Conservation (phyloP, 2,113 vertebrate species). For the Puma concolor region DNA sequence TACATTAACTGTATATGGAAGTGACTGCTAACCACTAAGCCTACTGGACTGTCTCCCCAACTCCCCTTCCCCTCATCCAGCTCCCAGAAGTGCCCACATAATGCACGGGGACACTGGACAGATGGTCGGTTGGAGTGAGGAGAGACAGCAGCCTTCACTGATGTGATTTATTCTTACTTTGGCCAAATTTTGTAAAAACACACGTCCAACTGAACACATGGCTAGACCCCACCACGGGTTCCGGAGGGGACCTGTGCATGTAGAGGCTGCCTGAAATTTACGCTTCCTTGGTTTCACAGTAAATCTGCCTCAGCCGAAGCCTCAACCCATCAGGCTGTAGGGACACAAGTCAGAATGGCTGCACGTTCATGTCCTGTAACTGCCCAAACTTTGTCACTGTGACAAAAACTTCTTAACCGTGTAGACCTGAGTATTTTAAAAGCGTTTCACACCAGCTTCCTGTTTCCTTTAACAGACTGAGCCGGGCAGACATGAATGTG, state of each 20-base stretch:
- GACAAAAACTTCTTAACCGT: background rate
- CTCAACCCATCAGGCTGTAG: background rate
- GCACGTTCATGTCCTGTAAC: background rate
- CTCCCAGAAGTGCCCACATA: background rate
- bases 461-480: background rate
- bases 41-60: background rate
- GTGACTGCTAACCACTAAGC: background rate
- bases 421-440: background rate
- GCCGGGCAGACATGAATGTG: background rate
- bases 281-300: background rate
- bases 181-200: background rate
- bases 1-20: background rate
- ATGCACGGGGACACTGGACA: background rate
- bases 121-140: background rate
- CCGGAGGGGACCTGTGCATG: background rate
- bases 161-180: background rate
- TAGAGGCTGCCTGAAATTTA: background rate
- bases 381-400: background rate
- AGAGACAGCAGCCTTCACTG: background rate
- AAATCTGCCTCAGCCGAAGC: background rate
- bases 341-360: accelerated
- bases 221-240: background rate
- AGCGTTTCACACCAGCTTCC: background rate
- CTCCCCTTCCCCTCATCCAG: background rate
- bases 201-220: background rate